Base-by-base conservation (phyloP, 1,140 invertebrate species). In the Chionoecetes opilio region DNA sequence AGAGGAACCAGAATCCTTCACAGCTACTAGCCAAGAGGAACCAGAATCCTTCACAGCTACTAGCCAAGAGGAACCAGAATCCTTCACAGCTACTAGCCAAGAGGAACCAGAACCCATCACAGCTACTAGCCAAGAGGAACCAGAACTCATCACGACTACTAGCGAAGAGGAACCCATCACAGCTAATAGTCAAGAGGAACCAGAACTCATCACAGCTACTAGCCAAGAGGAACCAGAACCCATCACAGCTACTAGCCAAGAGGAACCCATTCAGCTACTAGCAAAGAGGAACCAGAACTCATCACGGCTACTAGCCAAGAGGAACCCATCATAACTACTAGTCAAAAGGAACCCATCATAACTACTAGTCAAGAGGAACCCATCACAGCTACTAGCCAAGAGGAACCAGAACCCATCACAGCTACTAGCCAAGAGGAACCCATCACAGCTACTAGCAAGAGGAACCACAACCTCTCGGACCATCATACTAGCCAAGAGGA, bases 281-380 rank as follows among this genome's bases (percentile, higher is more conserved):
- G n/a, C n/a, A n/a, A n/a, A 87, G 31, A 8, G 3, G 3, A 87
- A 6, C 85, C 85, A n/a, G n/a, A n/a, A n/a, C n/a, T n/a, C 85
- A 87, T 3, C 85, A 87, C 26, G 8, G 26, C 85, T 8, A 17
- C 5, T 34, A 34, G n/a, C 0, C 3, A 11, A 41, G 31, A 2
- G 35, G 35, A 31, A 32, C 31, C 6, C n/a, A n/a, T n/a, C n/a
- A n/a, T n/a, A n/a, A n/a, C n/a, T n/a, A n/a, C n/a, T n/a, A n/a
- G n/a, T n/a, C n/a, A n/a, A n/a, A n/a, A n/a, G 14, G 14, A 87
- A 87, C 85, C 85, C 32, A 87, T 6, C 85, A 87, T 32, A 34
- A n/a, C n/a, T n/a, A 17, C 85, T 3, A 34, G 85, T 8, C 85
- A 84, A 84, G 31, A 84, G 31, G 31, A 84, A 84, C 5, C 82